Conservation (phyloP, 2,888 invertebrate species). For the Drosophila cognata region DNA sequence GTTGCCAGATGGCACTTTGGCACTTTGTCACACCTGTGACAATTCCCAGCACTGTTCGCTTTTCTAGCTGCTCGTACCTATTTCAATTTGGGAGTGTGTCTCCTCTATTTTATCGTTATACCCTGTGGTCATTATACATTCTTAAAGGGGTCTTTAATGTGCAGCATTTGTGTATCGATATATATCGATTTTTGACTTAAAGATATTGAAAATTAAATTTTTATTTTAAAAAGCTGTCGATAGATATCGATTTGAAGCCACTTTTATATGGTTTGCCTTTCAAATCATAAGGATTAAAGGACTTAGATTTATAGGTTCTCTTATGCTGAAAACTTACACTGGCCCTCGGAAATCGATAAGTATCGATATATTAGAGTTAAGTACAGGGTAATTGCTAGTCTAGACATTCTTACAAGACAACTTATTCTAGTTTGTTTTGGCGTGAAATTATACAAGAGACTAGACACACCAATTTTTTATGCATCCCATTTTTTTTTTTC, state of each 20-base stretch:
- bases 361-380: not conserved
- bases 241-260: not conserved
- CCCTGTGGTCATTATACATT: not conserved
- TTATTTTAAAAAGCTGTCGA: not conserved
- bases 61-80: conserved; percentile 19
- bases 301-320: too few relatives aligned
- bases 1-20: conserved; percentile 53
- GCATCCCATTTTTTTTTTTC: conserved; percentile 10
- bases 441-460: conserved; percentile 66
- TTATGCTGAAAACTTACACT: too few relatives aligned
- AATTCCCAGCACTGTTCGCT: conserved; percentile 69
- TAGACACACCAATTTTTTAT: conserved; percentile 35
- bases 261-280: not conserved
- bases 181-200: not conserved
- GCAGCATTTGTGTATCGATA: not conserved
- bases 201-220: not conserved
- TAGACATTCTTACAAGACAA: not conserved
- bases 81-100: conserved; percentile 29
- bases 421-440: conserved; percentile 46
- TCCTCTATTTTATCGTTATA: conserved; percentile 23
- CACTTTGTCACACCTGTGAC: conserved; percentile 82
- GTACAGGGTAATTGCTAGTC: not conserved
- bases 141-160: not conserved
- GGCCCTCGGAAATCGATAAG: not conserved
- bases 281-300: too few relatives aligned